These are phyloP conservation scores for Ranitomeya variabilis DNA, from an alignment of 2,113 vertebrate species.

Conservation along the genomic window DNA sequence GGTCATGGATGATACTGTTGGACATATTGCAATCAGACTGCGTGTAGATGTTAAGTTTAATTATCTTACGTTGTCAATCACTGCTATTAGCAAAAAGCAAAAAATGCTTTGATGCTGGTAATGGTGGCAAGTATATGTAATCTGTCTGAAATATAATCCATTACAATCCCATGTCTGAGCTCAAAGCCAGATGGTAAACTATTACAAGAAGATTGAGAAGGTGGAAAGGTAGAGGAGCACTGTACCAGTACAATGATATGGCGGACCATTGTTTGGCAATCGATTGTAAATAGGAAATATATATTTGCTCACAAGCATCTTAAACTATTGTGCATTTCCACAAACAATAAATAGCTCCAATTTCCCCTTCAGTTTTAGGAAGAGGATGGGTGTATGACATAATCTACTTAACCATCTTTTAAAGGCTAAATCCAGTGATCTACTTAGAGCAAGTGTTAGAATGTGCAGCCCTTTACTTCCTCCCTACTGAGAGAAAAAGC, in stretches of 20 bases:
- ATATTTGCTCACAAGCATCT: not conserved
- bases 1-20: not conserved
- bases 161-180: constrained; percentile 8
- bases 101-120: not conserved
- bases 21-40: not conserved
- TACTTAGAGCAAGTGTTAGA: not conserved
- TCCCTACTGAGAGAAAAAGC: not conserved
- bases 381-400: too few species aligned
- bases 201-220: not conserved
- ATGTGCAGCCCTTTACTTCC: too few species aligned
- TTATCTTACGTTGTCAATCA: not conserved
- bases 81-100: not conserved
- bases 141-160: constrained; percentile 9
- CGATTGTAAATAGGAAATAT: not conserved
- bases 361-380: too few species aligned
- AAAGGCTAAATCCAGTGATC: not conserved
- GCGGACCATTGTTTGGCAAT: not conserved
- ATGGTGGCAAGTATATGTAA: not conserved
- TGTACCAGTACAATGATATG: not conserved
- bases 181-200: not conserved
- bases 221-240: not conserved
- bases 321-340: not conserved
- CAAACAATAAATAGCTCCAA: too few species aligned
- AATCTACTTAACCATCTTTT: too few species aligned
- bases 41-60: constrained; percentile 21